Base-by-base conservation (phyloP, 2,888 invertebrate genomes). In the Agapetus fuscipes region DNA sequence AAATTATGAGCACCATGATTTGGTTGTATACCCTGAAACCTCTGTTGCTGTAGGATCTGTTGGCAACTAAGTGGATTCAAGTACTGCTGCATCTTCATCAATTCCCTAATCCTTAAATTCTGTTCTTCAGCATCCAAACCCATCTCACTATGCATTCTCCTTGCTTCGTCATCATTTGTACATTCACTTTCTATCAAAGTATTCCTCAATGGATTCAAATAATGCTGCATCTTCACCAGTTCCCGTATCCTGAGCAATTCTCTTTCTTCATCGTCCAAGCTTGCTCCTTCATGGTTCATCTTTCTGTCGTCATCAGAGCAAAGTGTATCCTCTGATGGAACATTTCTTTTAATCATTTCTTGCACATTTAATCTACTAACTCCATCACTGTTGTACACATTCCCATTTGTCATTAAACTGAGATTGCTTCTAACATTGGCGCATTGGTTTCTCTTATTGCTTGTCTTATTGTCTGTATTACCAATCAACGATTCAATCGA, bases 401-500 rank as follows among this genome's bases (percentile, higher is more conserved):
- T 6, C 4, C 20, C 9, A 9, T 20, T 20, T 20, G 20, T 20
- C 9, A 9, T 6, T 6, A 6, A 4, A 9, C 20, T 24, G 15
- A 29, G 24, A 13, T 30, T 36, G 26, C 27, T 43, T 33, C 43
- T 39, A 13, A 34, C 30, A 10, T 24, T 45, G 5, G 41, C 39
- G 13, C 30, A 25, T 28, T 37, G 37, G 15, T 31, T 35, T 28
- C 24, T 43, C 9, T 28, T 44, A n/a, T 26, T 41, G 7, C 25
- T 12, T 2, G 34, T 34, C n/a, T 30, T 31, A 10, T 41, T 33
- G 28, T 41, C 41, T 15, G 41, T 35, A 3, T 67, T 49, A 0
- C 70, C 70, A 14, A 77, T 77, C 16, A 77, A 52, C 1, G 76
- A 76, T 56, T 77, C 77, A 30, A 77, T 77, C 1, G 76, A 73